phyloP scores from a whole-genome alignment of 2,797 vertebrate genomes.

The Percopsis omiscomaycus region DNA sequence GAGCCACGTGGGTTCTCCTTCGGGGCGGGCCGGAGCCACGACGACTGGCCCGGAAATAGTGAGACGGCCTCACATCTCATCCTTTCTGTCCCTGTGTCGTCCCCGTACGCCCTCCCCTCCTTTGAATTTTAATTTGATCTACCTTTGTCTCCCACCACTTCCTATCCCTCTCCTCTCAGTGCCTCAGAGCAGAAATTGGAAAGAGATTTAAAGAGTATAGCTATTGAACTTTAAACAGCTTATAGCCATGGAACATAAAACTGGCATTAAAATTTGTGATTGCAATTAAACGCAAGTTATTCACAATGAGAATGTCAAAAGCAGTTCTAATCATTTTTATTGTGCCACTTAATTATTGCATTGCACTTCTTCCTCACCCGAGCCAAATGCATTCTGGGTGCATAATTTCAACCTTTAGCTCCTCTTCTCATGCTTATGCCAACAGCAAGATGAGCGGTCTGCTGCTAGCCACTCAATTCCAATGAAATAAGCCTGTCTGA shows the following conservation, averaged over 20 bases:
- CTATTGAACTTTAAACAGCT: constrained; percentile 85
- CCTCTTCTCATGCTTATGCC: constrained; percentile 66
- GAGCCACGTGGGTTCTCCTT: constrained; percentile 69
- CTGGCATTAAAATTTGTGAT: constrained; percentile 86
- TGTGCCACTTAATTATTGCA: constrained; percentile 81
- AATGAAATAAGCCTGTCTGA: constrained; percentile 62
- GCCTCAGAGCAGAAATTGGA: constrained; percentile 72
- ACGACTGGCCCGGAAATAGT: constrained; percentile 56
- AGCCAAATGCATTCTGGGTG: constrained; percentile 77
- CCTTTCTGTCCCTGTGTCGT: constrained; percentile 15
- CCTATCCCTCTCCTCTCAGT: constrained; percentile 41
- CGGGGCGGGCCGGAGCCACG: constrained; percentile 60
- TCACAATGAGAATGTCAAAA: constrained; percentile 84
- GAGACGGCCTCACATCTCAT: constrained; percentile 42
- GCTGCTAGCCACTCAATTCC: constrained; percentile 58
- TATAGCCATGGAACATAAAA: constrained; percentile 83
- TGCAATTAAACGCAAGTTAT: constrained; percentile 84
- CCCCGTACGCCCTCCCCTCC: constrained; percentile 8
- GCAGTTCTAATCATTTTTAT: constrained; percentile 87
- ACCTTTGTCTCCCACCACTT: constrained; percentile 43
- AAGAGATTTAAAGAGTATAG: constrained; percentile 82
- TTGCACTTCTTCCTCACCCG: constrained; percentile 68
- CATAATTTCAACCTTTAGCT: constrained; percentile 79
- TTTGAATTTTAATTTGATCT: constrained; percentile 41
- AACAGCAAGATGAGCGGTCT: constrained; percentile 72